A percentile compares a stretch with the other conserved stretches of the same genome.
These are phyloP conservation scores for Entomyzon cyanotis DNA, from an alignment of 2,113 vertebrate genomes.

Conservation along the genomic window DNA sequence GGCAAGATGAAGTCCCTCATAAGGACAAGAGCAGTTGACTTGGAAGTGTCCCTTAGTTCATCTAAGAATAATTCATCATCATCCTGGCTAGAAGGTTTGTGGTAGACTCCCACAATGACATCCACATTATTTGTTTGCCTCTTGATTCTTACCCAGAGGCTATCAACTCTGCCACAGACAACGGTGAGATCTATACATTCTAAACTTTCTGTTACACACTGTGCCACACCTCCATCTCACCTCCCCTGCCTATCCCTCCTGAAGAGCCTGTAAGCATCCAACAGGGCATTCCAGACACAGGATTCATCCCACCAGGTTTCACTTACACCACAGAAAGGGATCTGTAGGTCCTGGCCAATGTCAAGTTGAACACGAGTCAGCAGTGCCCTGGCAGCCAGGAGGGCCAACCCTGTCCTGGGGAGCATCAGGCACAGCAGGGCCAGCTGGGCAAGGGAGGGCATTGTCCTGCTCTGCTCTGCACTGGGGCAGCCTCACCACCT, in stretches of 20 bases:
- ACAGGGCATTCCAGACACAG: too few relatives aligned
- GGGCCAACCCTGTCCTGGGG: not conserved
- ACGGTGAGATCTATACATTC: not conserved
- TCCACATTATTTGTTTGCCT: not conserved
- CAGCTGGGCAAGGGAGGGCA: accelerated
- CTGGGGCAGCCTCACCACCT: accelerated
- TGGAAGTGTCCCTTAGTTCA: not conserved
- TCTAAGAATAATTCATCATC: not conserved
- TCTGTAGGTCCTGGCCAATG: accelerated
- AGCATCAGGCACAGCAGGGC: accelerated
- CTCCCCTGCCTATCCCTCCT: not conserved
- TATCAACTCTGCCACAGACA: not conserved
- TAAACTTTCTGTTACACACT: not conserved
- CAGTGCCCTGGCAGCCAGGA: not conserved
- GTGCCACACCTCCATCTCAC: not conserved
- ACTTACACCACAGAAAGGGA: not conserved
- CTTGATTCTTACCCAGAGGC: not conserved
- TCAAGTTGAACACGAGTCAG: accelerated
- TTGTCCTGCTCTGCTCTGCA: not conserved
- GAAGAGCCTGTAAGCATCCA: not conserved
- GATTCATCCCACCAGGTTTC: not conserved
- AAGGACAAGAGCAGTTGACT: not conserved
- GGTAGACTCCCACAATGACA: not conserved
- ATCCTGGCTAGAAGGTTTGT: not conserved
- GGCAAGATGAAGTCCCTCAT: not conserved